A percentile compares a stretch with the other conserved stretches of the same genome.
These are phyloP conservation scores for Meta bourneti DNA, from an alignment of 2,888 invertebrate genomes.

Conservation along the genomic window DNA sequence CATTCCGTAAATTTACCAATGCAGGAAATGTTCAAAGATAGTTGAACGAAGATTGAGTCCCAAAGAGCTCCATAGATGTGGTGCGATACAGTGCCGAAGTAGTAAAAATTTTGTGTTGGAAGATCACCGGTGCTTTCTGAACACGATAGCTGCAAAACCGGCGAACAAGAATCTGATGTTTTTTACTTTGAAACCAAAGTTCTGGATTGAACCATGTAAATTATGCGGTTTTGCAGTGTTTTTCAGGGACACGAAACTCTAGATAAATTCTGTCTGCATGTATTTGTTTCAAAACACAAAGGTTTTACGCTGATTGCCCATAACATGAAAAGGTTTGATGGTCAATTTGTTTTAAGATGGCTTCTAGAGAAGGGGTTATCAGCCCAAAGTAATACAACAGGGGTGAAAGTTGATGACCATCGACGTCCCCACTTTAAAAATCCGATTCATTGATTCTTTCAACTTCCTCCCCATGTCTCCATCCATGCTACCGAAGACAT, in stretches of 20 bases:
- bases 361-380: constrained; percentile 9
- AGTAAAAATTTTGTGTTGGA: too few relatives aligned
- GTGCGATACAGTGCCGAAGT: too few relatives aligned
- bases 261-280: neutral
- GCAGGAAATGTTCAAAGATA: too few relatives aligned
- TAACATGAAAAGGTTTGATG: constrained; percentile 60
- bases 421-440: neutral
- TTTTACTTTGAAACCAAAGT: too few relatives aligned
- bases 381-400: constrained; percentile 15
- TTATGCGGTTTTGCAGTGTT: constrained; percentile 13
- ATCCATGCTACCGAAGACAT: constrained; percentile 49
- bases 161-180: constrained; percentile 4
- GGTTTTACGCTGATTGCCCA: constrained; percentile 23
- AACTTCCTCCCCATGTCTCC: constrained; percentile 37
- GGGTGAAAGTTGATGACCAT: neutral
- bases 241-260: constrained; percentile 28
- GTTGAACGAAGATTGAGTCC: too few relatives aligned
- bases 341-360: constrained; percentile 37
- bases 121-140: too few relatives aligned
- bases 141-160: too few relatives aligned
- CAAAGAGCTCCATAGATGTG: too few relatives aligned
- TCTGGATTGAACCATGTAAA: constrained; percentile 13
- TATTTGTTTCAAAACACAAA: constrained; percentile 23
- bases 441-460: constrained; percentile 45
- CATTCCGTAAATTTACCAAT: too few relatives aligned